Base-by-base conservation (phyloP, 2,797 vertebrate species). In the Pseudopleuronectes americanus region DNA sequence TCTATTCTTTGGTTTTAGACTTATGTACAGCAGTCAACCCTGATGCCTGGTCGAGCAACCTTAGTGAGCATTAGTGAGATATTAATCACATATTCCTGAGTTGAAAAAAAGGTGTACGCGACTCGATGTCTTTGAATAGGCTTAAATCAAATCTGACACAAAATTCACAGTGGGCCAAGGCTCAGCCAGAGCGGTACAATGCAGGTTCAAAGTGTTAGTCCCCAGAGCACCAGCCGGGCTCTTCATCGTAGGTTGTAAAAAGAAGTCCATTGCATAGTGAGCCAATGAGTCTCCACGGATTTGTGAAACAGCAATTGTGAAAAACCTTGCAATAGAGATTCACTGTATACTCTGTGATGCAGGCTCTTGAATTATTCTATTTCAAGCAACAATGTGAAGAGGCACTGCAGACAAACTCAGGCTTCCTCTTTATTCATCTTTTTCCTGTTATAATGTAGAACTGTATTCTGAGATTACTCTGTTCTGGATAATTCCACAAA, bases 191-290 rank as follows among this genome's bases (percentile, higher is more conserved):
- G 2, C 67, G 59, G 49, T 57, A 68, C 72, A 69, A 76, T 67
- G 61, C 64, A 64, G 84, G 79, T 87, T 89, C 79, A 87, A 81
- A 88, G 86, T 76, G 76, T 60, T 31, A 1, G 58, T 80, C 80
- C 76, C 80, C 58, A 22, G 78, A 68, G 84, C 55, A 58, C 65
- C 77, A 63, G 75, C 64, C 38, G 64, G 21, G 53, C 64, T 70
- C 77, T 77, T 69, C 77, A 89, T 70, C 71, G 76, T 74, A 45
- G 62, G 24, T 55, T 83, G 68, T 80, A 57, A 77, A 62, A 66
- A 74, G 62, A 71, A 79, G 49, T 68, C 58, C 66, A 81, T 83
- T 81, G 76, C 74, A 79, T 49, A 43, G 66, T 23, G 43, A 81
- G 73, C 84, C 63, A 54, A 79, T 69, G 80, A 69, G 68, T 71